These are phyloP conservation scores for Drosophila longiperda DNA, from an alignment of 2,888 invertebrate species.

Conservation along the genomic window DNA sequence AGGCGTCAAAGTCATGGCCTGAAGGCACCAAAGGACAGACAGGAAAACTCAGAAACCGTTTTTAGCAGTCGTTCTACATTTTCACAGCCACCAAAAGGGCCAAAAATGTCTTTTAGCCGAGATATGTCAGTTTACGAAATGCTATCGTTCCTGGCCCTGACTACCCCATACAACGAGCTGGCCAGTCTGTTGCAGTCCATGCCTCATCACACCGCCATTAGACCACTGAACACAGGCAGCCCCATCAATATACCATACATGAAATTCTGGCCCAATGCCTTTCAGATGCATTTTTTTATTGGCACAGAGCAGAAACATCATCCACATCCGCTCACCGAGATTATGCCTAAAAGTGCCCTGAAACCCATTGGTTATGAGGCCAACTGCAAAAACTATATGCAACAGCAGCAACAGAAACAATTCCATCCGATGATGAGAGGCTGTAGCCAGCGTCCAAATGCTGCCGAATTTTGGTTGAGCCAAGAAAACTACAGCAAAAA, in stretches of 20 bases:
- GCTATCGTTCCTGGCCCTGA: constrained; percentile 24
- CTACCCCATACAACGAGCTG: constrained; percentile 33
- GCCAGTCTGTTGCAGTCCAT: constrained; percentile 25
- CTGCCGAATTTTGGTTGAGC: constrained; percentile 5
- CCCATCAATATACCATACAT: constrained; percentile 26
- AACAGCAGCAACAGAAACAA: background rate
- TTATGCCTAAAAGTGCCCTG: constrained; percentile 3
- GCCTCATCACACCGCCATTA: constrained; percentile 32
- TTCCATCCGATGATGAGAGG: background rate
- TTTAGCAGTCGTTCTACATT: background rate
- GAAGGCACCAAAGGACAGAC: background rate
- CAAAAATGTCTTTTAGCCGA: background rate
- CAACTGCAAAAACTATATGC: constrained; percentile 12
- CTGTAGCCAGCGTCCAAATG: background rate
- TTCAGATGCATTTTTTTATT: constrained; percentile 19
- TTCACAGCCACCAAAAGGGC: background rate
- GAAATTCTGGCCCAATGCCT: constrained; percentile 41
- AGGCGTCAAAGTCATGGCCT: background rate
- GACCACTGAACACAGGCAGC: constrained; percentile 20
- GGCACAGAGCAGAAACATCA: background rate
- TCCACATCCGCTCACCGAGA: background rate
- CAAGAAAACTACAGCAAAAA: background rate
- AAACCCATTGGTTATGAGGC: constrained; percentile 55
- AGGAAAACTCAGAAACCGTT: background rate
- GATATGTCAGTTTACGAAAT: constrained; percentile 20